Conservation (phyloP, 30 jellyfish, hydroid and myxozoan species). For the Nemopilema nomurai region DNA sequence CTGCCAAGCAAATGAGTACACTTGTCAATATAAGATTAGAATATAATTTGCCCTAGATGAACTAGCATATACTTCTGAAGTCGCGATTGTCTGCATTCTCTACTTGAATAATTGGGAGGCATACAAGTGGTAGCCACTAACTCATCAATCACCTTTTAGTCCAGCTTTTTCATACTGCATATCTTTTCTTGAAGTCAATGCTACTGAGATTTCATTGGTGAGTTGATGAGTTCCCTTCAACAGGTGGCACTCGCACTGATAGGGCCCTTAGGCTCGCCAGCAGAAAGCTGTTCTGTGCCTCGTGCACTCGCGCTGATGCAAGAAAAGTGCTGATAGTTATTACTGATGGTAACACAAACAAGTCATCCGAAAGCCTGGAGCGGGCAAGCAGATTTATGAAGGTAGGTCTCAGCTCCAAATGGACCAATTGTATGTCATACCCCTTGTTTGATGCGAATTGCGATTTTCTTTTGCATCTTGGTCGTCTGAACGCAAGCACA, state of each 20-base stretch:
- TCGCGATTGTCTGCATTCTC: too few species aligned
- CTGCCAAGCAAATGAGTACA: too few species aligned
- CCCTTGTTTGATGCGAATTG: too few species aligned
- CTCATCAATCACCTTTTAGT: too few species aligned
- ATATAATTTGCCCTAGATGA: too few species aligned
- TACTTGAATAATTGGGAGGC: too few species aligned
- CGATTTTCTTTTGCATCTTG: too few species aligned
- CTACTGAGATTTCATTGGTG: neutral
- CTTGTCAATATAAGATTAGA: too few species aligned
- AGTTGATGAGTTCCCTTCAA: neutral
- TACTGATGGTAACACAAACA: slow-evolving; percentile 3
- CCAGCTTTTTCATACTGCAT: neutral
- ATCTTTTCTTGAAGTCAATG: neutral
- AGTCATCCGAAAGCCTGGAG: neutral
- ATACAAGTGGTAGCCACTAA: too few species aligned
- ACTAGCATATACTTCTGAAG: too few species aligned
- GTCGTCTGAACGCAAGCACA: too few species aligned
- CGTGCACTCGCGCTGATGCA: neutral
- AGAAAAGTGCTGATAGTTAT: neutral
- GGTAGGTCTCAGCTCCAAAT: neutral
- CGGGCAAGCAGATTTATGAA: neutral
- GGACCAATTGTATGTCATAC: neutral
- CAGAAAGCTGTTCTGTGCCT: neutral
- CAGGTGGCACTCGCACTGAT: slow-evolving; percentile 9
- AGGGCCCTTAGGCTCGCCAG: neutral